Percentiles rank a stretch among this genome's conserved stretches.
Evolutionary conservation across 2,797 vertebrate genomes (phyloP).

Genomic region (Cynodonichthys magdalenae): DNA sequence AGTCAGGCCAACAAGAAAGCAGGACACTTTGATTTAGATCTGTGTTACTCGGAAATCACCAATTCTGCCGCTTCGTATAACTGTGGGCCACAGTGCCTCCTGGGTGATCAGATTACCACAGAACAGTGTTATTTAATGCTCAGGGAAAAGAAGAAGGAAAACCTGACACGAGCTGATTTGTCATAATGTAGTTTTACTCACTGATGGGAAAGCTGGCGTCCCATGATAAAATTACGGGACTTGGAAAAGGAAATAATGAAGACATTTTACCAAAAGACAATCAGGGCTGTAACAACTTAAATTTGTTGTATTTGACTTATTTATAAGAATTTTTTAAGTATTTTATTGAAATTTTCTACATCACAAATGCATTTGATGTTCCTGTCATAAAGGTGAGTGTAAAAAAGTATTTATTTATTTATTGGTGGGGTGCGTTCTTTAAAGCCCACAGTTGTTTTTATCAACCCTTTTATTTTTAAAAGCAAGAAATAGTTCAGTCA

Average conservation of each 20-base stretch:
- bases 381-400: background rate
- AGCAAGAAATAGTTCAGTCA: too few species aligned
- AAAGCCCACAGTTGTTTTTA: slow-evolving; percentile 32
- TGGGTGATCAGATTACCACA: slow-evolving; percentile 43
- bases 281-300: slow-evolving; percentile 21
- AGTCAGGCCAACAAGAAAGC: slow-evolving; percentile 49
- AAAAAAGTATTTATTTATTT: background rate
- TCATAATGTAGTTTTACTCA: slow-evolving; percentile 27
- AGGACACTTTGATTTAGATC: slow-evolving; percentile 49
- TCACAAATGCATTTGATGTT: slow-evolving; percentile 54
- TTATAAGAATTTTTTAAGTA: slow-evolving; percentile 33
- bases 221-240: slow-evolving; percentile 43
- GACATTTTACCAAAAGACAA: slow-evolving; percentile 10
- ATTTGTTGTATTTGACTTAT: slow-evolving; percentile 29
- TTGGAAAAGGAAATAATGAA: slow-evolving; percentile 8
- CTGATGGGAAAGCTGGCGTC: slow-evolving; percentile 24
- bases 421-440: background rate
- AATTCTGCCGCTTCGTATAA: slow-evolving; percentile 34
- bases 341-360: slow-evolving; percentile 44
- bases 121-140: slow-evolving; percentile 26
- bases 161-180: slow-evolving; percentile 14
- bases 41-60: slow-evolving; percentile 45
- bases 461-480: slow-evolving; percentile 7
- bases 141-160: slow-evolving; percentile 7
- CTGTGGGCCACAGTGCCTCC: slow-evolving; percentile 31